Evolutionary conservation across 2,888 invertebrate species (phyloP), one percentile per base, ranked within the genome.

Genomic region (Drosophila mimica): DNA sequence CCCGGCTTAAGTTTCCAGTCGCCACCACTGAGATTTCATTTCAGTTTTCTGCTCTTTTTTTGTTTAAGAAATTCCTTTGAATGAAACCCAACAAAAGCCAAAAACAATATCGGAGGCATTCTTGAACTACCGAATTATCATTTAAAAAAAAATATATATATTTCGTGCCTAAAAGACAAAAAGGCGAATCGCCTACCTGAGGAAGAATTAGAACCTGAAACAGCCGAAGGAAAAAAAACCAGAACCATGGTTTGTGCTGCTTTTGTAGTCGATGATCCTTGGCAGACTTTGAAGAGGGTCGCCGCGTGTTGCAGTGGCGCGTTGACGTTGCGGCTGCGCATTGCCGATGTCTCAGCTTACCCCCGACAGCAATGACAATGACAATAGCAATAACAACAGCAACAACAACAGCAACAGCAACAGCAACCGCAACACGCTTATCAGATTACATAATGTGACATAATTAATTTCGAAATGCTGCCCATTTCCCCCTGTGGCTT

Each of bases 401-500:
- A 67, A 60, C 48, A 70, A 64, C 72, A 67, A 60, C 70, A 73
- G 76, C 79, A 25, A 25, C 25, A 25, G 3, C 15, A 70, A 67
- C 74, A 67, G 64, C 70, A 74, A 80, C 80, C 84, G 65, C 81
- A 83, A 49, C 38, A 54, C 58, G 81, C 88, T 92, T 91, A 92
- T 92, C 92, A 91, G 89, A 90, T 92, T 92, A 92, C 92, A 91
- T 92, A 92, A 92, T 92, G 89, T 92, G 92, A 91, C 91, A 92
- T 92, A 92, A 92, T 92, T 92, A 92, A 92, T 92, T 92, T 88
- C 75, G 80, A 88, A 83, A 83, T 82, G 77, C 74, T 53, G 52
- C 30, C 56, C 51, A 60, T 57, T 68, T 52, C 28, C 59, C 28
- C 57, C 43, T 36, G 54, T 31, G 54, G 59, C 79, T 76, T 66